These are phyloP conservation scores for Cisticola juncidis DNA, from an alignment of 2,113 vertebrate genomes.

Conservation along the genomic window DNA sequence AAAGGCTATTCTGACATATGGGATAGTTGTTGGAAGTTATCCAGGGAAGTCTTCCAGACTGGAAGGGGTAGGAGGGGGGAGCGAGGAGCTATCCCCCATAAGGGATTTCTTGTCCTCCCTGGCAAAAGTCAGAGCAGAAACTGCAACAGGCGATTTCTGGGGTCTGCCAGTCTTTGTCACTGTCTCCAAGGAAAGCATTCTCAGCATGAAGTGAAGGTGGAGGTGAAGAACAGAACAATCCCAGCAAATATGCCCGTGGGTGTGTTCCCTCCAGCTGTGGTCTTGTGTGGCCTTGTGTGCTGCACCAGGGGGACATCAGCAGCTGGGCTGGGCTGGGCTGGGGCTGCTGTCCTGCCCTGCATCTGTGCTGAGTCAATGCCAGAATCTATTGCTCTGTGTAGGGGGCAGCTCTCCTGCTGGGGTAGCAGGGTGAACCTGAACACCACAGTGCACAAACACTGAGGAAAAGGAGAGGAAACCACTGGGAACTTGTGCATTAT, in stretches of 20 bases:
- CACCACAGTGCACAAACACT: not conserved
- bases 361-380: not conserved
- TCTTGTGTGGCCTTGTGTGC: not conserved
- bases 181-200: not conserved
- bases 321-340: not conserved
- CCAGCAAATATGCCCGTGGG: not conserved
- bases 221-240: not conserved
- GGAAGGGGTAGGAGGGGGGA: accelerated
- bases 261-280: not conserved
- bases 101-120: not conserved
- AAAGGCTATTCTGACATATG: not conserved
- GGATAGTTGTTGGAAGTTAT: not conserved
- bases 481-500: not conserved
- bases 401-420: not conserved
- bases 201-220: not conserved
- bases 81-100: not conserved
- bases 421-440: not conserved
- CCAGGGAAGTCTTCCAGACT: not conserved
- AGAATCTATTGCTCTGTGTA: too few relatives aligned
- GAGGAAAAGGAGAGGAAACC: not conserved
- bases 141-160: not conserved
- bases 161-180: not conserved
- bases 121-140: not conserved
- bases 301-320: accelerated
- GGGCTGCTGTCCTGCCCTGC: not conserved